Evolutionary conservation across 2,113 vertebrate genomes (phyloP), one percentile per base, ranked within the genome.

Genomic region (Anolis sagrei): DNA sequence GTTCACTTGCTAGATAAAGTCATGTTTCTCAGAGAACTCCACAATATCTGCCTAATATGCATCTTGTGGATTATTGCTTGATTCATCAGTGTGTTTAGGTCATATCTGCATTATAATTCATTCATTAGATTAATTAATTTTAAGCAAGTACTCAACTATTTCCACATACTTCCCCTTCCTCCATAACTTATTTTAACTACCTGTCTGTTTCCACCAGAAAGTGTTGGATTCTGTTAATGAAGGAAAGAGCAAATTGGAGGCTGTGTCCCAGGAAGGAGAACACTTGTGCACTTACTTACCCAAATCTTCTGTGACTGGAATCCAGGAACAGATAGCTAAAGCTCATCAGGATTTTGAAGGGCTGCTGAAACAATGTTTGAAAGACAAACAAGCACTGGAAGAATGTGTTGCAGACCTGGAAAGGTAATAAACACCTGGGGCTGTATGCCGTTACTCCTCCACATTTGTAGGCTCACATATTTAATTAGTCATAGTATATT

Each of bases 311-410:
- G 96, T 97, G 44, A 94, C 93, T 49, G 96, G 94, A 80, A 95
- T 99, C 83, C 97, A 98, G 86, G 97, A 98, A 36, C 96, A 97
- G 86, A 93, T 98, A 83, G 94, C 93, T 1, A 97, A 96, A 72
- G 97, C 97, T 76, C 97, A 97, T 39, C 96, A 97, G 90, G 97
- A 96, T 74, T 98, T 99, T 91, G 97, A 96, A 49, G 95, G 89
- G 7, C 98, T 98, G 84, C 92, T 97, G 89, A 96, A 93, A 36
- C 95, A 95, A 14, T 98, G 97, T 90, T 94, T 96, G 83, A 97
- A 96, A 88, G 97, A 95, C 91, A 97, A 97, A 82, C 92, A 91
- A 83, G 94, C 96, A 23, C 92, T 99, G 72, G 97, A 98, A 90
- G 96, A 97, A 88, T 97, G 96, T 80, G 95, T 96, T 84, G 94